These are phyloP conservation scores for Oophaga sylvatica DNA, from an alignment of 2,797 vertebrate species.

Conservation along the genomic window DNA sequence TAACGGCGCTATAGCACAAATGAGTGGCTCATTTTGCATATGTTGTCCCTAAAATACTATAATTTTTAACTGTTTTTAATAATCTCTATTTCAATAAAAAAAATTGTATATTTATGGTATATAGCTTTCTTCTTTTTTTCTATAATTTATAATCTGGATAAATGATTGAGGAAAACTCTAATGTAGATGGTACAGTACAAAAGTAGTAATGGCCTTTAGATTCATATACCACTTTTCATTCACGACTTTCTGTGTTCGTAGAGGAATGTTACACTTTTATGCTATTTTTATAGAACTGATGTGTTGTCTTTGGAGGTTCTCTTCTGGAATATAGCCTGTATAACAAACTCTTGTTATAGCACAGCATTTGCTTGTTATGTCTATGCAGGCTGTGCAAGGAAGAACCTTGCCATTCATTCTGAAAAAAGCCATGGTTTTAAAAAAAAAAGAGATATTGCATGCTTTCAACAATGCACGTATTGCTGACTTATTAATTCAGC, in stretches of 20 bases:
- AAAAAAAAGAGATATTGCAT: neutral
- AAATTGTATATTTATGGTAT: too few relatives aligned
- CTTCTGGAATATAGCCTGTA: slow-evolving; percentile 16
- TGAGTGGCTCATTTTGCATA: too few relatives aligned
- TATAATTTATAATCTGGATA: neutral
- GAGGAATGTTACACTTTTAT: slow-evolving; percentile 32
- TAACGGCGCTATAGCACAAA: too few relatives aligned
- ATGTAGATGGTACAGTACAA: neutral
- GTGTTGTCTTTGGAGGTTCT: slow-evolving; percentile 11
- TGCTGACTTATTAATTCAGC: neutral
- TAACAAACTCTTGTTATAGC: slow-evolving; percentile 31
- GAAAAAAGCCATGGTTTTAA: neutral
- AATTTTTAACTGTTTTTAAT: too few relatives aligned
- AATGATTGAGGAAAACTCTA: neutral
- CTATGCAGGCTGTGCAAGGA: neutral
- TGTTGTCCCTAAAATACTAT: too few relatives aligned
- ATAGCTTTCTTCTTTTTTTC: too few relatives aligned
- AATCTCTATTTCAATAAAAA: too few relatives aligned
- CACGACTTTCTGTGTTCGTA: slow-evolving; percentile 5
- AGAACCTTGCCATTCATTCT: neutral
- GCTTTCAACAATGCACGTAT: neutral
- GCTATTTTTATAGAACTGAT: slow-evolving; percentile 8
- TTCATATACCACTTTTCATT: neutral
- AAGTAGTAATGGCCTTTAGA: neutral
- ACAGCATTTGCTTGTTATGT: slow-evolving; percentile 47